Evolutionary conservation across 2,113 vertebrate genomes (phyloP).

Genomic region (Alethe castanea): DNA sequence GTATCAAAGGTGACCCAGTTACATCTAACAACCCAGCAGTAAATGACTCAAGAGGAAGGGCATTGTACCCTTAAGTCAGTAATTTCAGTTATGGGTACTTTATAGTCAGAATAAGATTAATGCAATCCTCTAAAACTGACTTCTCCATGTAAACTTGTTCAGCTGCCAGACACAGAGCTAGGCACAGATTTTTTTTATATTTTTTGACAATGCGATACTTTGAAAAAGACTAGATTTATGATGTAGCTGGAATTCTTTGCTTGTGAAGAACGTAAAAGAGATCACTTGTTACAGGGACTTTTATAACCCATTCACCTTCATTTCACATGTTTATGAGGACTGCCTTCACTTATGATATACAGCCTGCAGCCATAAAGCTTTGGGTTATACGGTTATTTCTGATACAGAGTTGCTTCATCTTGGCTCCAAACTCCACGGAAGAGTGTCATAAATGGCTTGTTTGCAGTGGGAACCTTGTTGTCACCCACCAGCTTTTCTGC

Average conservation of each 20-base stretch:
- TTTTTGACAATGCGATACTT: slow-evolving; percentile 61
- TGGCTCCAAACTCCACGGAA: slow-evolving; percentile 76
- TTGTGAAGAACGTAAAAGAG: slow-evolving; percentile 73
- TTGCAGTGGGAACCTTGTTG: slow-evolving; percentile 59
- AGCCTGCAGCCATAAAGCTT: slow-evolving; percentile 73
- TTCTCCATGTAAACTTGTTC: slow-evolving; percentile 61
- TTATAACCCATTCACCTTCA: slow-evolving; percentile 78
- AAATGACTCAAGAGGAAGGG: slow-evolving; percentile 72
- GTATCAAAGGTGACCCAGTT: slow-evolving; percentile 67
- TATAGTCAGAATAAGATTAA: slow-evolving; percentile 61
- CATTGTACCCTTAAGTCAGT: slow-evolving; percentile 57
- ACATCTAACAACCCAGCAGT: slow-evolving; percentile 48
- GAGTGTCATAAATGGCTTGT: slow-evolving; percentile 75
- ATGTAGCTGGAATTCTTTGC: slow-evolving; percentile 74
- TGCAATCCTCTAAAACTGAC: slow-evolving; percentile 61
- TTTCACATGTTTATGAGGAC: slow-evolving; percentile 77
- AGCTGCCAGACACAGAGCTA: slow-evolving; percentile 60
- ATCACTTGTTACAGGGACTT: slow-evolving; percentile 73
- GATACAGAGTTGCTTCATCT: slow-evolving; percentile 73
- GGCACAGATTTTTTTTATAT: slow-evolving; percentile 11
- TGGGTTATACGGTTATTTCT: slow-evolving; percentile 73
- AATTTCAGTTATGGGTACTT: slow-evolving; percentile 52
- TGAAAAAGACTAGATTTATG: slow-evolving; percentile 77
- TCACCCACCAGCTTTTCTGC: slow-evolving; percentile 36
- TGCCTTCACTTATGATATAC: slow-evolving; percentile 75